Conservation (phyloP, 1,140 invertebrate species). For the Rhopalosiphum maidis region DNA sequence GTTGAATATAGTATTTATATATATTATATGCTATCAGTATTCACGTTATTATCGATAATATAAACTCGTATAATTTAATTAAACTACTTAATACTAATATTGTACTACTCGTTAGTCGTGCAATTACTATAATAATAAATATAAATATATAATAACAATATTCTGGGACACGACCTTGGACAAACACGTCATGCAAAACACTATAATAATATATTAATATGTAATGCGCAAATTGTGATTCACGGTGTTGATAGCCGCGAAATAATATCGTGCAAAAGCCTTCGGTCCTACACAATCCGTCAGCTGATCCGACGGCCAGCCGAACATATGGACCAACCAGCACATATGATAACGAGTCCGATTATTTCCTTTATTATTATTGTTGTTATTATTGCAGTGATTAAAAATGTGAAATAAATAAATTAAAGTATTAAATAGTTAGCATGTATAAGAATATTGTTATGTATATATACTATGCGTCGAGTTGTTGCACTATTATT, state of each 20-base stretch:
- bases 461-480: neutral
- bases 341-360: neutral
- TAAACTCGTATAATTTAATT: neutral
- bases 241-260: neutral
- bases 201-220: neutral
- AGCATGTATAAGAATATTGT: neutral
- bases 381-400: conserved; percentile 21
- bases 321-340: neutral
- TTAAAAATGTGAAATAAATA: conserved; percentile 18
- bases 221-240: neutral
- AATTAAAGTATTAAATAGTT: neutral
- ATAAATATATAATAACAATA: neutral
- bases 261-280: neutral
- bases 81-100: neutral
- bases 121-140: neutral
- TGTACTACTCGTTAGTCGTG: neutral
- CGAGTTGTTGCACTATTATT: neutral
- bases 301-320: neutral
- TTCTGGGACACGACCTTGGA: neutral
- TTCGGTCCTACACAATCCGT: neutral
- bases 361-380: conserved; percentile 23
- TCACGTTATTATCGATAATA: neutral
- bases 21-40: neutral
- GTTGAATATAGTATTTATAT: neutral
- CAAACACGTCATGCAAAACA: neutral